Conservation (phyloP, 2,888 invertebrate genomes). For the Subacronicta megacephala region DNA sequence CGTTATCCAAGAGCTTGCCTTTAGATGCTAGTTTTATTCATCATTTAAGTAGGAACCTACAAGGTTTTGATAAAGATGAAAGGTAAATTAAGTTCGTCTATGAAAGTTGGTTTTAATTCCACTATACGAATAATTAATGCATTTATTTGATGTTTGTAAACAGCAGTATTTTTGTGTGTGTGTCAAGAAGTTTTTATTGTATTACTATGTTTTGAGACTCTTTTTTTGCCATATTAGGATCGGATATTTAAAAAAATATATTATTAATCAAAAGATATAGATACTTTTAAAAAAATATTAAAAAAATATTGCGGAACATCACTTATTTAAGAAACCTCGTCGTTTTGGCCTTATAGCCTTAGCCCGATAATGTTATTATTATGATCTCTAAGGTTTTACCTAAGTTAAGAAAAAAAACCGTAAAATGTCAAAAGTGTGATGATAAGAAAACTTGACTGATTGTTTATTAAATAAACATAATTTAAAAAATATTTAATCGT, state of each 20-base stretch:
- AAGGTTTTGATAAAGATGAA: slow-evolving; percentile 70
- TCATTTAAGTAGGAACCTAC: slow-evolving; percentile 76
- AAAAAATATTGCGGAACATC: slow-evolving; percentile 1
- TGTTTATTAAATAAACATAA: slow-evolving; percentile 56
- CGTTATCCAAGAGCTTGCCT: slow-evolving; percentile 67
- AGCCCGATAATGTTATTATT: not conserved
- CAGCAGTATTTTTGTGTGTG: slow-evolving; percentile 29
- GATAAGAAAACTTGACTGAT: slow-evolving; percentile 59
- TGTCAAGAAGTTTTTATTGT: slow-evolving; percentile 16
- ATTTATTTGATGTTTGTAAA: slow-evolving; percentile 53
- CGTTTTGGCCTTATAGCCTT: not conserved
- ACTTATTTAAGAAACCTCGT: slow-evolving; percentile 9
- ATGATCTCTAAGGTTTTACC: slow-evolving; percentile 49
- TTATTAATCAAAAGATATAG: too few species aligned
- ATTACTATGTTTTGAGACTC: slow-evolving; percentile 18
- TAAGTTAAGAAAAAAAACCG: slow-evolving; percentile 11
- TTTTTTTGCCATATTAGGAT: slow-evolving; percentile 30
- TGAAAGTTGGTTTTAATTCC: slow-evolving; percentile 15
- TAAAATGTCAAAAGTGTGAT: slow-evolving; percentile 45
- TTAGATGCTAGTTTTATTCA: slow-evolving; percentile 65
- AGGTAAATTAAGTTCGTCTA: slow-evolving; percentile 44
- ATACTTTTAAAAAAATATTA: not conserved
- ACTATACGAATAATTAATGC: slow-evolving; percentile 32
- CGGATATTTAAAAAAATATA: too few species aligned
- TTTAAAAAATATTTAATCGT: slow-evolving; percentile 41